Conservation (phyloP, 2,888 invertebrate genomes). For the Dinocampus coccinellae region DNA sequence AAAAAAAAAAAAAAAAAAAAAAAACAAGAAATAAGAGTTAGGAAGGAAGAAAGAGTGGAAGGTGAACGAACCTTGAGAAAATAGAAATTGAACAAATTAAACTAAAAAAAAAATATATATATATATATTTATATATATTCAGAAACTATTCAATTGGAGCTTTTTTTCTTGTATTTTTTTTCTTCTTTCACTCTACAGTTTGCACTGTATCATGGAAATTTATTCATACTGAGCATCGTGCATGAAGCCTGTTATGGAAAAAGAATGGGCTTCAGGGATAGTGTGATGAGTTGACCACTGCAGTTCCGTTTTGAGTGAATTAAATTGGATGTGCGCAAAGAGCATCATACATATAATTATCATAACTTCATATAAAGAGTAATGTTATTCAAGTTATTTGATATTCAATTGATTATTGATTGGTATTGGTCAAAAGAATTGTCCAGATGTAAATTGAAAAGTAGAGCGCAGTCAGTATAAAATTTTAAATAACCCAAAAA, state of each 20-base stretch:
- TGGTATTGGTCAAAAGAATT: no score
- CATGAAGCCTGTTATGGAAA: conserved; percentile 12
- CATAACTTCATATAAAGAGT: no score
- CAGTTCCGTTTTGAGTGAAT: neutral
- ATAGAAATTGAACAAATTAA: conserved; percentile 41
- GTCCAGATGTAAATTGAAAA: no score
- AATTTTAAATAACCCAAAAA: no score
- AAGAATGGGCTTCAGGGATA: conserved; percentile 23
- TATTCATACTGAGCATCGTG: conserved; percentile 18
- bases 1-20: neutral
- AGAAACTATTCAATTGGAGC: no score
- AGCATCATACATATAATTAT: neutral
- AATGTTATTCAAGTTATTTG: conserved; percentile 9
- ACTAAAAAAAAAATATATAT: no score
- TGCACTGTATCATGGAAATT: conserved; percentile 1
- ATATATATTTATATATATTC: no score
- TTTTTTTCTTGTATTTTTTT: neutral
- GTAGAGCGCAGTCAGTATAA: no score
- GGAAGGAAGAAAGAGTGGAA: neutral
- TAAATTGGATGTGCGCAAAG: neutral
- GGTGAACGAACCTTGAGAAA: conserved; percentile 13
- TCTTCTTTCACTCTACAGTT: neutral
- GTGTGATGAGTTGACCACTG: conserved; percentile 4
- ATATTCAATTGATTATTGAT: no score
- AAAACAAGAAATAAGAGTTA: no score